A percentile compares a stretch with the other conserved stretches of the same genome.
Evolutionary conservation across 1,140 invertebrate species (phyloP).

Genomic region (Heterodera schachtii): DNA sequence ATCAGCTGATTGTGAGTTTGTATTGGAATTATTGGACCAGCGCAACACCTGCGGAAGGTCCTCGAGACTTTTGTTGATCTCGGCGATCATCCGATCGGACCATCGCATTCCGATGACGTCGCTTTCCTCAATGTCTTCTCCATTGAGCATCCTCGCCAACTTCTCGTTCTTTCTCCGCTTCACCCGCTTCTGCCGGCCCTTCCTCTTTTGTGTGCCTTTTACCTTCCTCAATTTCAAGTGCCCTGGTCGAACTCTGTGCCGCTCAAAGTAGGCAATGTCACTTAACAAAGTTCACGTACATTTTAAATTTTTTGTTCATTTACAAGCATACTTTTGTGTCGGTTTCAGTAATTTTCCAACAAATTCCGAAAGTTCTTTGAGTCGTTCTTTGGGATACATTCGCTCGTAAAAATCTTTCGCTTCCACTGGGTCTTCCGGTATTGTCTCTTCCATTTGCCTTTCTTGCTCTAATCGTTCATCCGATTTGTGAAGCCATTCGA

Average conservation of each 20-base stretch:
- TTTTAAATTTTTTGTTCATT: too few relatives aligned
- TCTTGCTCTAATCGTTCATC: slow-evolving; percentile 28
- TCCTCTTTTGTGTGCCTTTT: background rate
- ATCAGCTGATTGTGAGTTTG: background rate
- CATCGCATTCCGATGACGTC: slow-evolving; percentile 2
- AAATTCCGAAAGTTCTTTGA: slow-evolving; percentile 9
- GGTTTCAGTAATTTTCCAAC: slow-evolving; percentile 27
- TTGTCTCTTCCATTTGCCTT: slow-evolving; percentile 27
- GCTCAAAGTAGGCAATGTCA: slow-evolving; percentile 9
- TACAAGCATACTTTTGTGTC: background rate
- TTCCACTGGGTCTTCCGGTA: slow-evolving; percentile 21
- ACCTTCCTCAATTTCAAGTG: background rate
- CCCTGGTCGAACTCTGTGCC: slow-evolving; percentile 8
- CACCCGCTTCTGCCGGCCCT: background rate
- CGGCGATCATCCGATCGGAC: slow-evolving; percentile 19
- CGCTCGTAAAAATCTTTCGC: slow-evolving; percentile 21
- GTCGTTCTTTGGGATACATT: slow-evolving; percentile 30
- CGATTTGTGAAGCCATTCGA: slow-evolving; percentile 31
- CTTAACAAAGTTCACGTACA: background rate
- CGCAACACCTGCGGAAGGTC: slow-evolving; percentile 4
- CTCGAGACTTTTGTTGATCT: slow-evolving; percentile 10
- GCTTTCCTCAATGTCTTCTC: slow-evolving; percentile 1
- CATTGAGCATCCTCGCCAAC: background rate
- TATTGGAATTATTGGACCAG: background rate
- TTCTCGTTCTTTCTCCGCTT: background rate